Evolutionary conservation across 2,797 vertebrate species (phyloP).

Genomic region (Ispidina picta): DNA sequence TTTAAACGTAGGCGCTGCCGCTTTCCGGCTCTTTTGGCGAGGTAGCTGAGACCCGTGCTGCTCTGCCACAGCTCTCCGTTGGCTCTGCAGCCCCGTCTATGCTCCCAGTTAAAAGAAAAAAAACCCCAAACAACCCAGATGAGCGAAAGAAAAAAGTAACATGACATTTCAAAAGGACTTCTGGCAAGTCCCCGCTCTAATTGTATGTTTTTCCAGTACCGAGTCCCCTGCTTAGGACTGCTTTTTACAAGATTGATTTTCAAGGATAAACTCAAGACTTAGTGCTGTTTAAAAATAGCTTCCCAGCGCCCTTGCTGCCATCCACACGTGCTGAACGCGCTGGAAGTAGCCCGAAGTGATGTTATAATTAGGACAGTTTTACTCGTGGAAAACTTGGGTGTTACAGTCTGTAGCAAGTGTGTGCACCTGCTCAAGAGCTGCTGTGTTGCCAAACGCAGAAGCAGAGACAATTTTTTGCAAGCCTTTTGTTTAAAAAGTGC

Average conservation of each 20-base stretch:
- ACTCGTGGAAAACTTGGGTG: neutral
- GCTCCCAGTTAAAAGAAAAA: neutral
- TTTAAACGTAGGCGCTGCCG: neutral
- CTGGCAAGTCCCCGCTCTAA: neutral
- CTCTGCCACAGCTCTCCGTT: neutral
- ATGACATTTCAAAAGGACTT: neutral
- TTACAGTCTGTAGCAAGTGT: neutral
- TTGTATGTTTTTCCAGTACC: neutral
- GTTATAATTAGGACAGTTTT: constrained; percentile 34
- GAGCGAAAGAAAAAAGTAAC: neutral
- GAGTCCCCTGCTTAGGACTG: neutral
- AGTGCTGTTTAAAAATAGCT: neutral
- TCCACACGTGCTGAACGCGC: neutral
- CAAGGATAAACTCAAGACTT: neutral
- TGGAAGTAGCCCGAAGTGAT: constrained; percentile 56
- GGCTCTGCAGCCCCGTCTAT: neutral
- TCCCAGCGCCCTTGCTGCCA: neutral
- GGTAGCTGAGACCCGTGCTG: neutral
- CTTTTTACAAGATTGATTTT: neutral
- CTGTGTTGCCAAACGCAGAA: rapidly evolving
- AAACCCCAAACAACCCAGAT: rapidly evolving
- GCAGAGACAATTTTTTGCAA: neutral
- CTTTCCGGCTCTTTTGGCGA: neutral
- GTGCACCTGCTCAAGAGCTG: constrained; percentile 22
- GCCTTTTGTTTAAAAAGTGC: neutral